These are phyloP conservation scores for Lithophane semibrunnea DNA, from an alignment of 2,888 invertebrate genomes.

Conservation along the genomic window DNA sequence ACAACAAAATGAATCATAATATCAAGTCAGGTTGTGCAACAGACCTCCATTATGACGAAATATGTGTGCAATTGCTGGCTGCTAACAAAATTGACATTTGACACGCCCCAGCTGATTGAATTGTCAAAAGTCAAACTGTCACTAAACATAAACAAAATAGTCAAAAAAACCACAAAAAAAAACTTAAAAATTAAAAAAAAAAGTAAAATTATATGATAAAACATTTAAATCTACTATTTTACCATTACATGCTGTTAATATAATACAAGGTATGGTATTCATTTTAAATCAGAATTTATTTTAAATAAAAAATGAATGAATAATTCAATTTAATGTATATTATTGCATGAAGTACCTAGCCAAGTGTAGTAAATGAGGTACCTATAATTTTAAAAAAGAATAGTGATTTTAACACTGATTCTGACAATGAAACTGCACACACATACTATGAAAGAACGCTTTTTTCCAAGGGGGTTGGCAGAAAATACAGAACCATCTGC, in stretches of 20 bases:
- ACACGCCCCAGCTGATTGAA: conserved; percentile 36
- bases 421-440: background rate
- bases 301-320: too few species aligned
- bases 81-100: conserved; percentile 30
- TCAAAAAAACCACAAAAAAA: conserved; percentile 14
- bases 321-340: background rate
- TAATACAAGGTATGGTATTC: conserved; percentile 44
- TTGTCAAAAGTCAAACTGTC: conserved; percentile 35
- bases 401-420: background rate
- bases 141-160: conserved; percentile 28
- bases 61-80: conserved; percentile 40
- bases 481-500: background rate
- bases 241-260: conserved; percentile 18
- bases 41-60: conserved; percentile 14
- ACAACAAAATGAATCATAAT: conserved; percentile 19
- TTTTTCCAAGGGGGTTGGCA: background rate
- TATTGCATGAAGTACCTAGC: background rate
- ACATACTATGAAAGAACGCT: background rate
- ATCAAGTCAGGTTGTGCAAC: conserved; percentile 29
- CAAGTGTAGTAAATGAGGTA: background rate
- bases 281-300: background rate
- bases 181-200: conserved; percentile 14
- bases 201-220: conserved; percentile 1
- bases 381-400: background rate
- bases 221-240: background rate